A percentile compares a stretch with the other conserved stretches of the same genome.
Evolutionary conservation across 2,797 vertebrate species (phyloP).

Genomic region (Pyrrhura leucotis): DNA sequence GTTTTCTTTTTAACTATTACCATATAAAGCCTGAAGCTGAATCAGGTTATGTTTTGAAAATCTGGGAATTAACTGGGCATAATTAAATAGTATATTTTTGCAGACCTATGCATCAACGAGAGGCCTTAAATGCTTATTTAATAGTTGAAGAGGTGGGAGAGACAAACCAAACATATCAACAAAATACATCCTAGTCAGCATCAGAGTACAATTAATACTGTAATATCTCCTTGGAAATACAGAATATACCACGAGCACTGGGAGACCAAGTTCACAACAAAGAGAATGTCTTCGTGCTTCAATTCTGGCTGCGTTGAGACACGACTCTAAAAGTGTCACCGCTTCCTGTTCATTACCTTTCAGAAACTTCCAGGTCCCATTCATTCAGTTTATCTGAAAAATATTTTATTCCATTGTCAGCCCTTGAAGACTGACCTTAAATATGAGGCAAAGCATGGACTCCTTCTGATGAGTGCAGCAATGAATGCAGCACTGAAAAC

Average conservation of each 20-base stretch:
- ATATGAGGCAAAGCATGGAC: neutral
- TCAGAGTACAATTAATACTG: neutral
- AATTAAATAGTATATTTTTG: neutral
- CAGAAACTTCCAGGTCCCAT: neutral
- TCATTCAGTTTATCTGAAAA: neutral
- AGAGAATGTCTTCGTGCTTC: neutral
- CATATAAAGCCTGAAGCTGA: neutral
- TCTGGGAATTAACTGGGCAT: neutral
- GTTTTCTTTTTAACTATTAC: neutral
- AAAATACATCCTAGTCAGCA: neutral
- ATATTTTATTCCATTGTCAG: neutral
- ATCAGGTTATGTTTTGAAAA: neutral
- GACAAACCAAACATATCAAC: neutral
- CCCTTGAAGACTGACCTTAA: neutral
- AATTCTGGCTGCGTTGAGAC: neutral
- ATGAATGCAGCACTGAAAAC: neutral
- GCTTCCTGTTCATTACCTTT: neutral
- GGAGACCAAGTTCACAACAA: neutral
- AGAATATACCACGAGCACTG: neutral
- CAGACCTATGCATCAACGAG: neutral
- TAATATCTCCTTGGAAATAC: neutral
- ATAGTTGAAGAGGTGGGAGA: neutral
- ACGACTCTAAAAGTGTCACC: neutral
- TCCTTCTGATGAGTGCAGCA: neutral
- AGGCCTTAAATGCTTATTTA: neutral